Evolutionary conservation across 2,113 vertebrate species (phyloP), one percentile per base, ranked within the genome.

Genomic region (Coptodon rendalli): DNA sequence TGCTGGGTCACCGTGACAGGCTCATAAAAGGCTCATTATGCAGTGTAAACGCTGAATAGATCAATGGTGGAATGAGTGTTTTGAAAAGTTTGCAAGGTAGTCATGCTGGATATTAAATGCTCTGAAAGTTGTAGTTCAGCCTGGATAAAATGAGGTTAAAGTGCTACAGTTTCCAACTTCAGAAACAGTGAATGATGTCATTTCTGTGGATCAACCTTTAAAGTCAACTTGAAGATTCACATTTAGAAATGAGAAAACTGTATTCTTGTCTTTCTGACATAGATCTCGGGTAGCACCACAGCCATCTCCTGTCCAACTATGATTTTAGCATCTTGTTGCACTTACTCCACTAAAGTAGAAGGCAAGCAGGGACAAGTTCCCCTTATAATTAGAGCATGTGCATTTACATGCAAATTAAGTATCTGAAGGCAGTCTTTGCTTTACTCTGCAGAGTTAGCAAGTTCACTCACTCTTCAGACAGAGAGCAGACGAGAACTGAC

Each of bases 361-460:
- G 40, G 24, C 68, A 0, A 76, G 71, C 71, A 29, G 43, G 43
- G 2, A 76, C 71, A 48, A 7, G 24, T 76, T 27, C 14, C 24
- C 68, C 68, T 76, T 45, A 29, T 76, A 29, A 48, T 48, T 48
- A 76, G 40, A 76, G 40, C 14, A 2, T 7, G 40, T 76, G 40
- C 71, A 73, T 73, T 45, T 73, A 45, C 68, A 73, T 73, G 40
- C 68, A 45, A 73, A 45, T 45, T 27, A 45, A 10, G 22, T 45
- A 45, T 73, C 68, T 73, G 68, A 76, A 29, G 71, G 71, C 24
- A 78, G 43, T 31, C 71, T 29, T 50, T 0, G 17, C 16, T 0
- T 48, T 50, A 19, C 16, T 78, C 71, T 78, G 43, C 43, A 78
- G 24, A 31, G 43, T 78, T 50, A 17, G 27, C 43, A 78, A 50